phyloP scores from a whole-genome alignment of 2,888 invertebrate genomes.

The Trilocha varians region DNA sequence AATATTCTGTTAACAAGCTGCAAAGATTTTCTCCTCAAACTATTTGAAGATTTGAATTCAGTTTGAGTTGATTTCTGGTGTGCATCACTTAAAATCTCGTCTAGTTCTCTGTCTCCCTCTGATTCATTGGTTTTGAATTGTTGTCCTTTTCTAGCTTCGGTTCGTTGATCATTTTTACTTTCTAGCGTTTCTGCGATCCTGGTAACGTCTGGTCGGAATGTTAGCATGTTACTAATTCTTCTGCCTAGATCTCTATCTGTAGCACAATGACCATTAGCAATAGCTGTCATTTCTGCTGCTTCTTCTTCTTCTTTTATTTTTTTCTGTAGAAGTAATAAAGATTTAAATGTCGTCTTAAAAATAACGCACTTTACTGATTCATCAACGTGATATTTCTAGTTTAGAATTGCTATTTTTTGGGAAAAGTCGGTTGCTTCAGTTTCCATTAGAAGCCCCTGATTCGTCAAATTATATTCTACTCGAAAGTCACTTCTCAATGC shows the following conservation, averaged over 20 bases:
- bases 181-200: constrained; percentile 36
- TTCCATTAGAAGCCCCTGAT: too few species aligned
- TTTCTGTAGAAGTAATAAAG: constrained; percentile 34
- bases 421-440: too few species aligned
- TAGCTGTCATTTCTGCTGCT: constrained; percentile 28
- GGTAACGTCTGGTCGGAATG: constrained; percentile 44
- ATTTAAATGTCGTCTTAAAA: background rate
- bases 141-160: too few species aligned
- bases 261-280: constrained; percentile 33
- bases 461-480: too few species aligned
- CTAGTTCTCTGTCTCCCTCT: constrained; percentile 17
- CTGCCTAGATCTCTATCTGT: constrained; percentile 38
- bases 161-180: constrained; percentile 34
- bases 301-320: constrained; percentile 47
- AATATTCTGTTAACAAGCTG: constrained; percentile 50
- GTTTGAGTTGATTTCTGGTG: constrained; percentile 44
- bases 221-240: constrained; percentile 53
- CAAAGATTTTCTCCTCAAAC: constrained; percentile 50
- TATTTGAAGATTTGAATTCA: constrained; percentile 40
- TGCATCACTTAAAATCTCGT: too few species aligned
- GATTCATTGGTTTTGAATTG: constrained; percentile 26
- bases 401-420: too few species aligned
- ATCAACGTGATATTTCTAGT: too few species aligned
- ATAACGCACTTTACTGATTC: too few species aligned
- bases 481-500: too few species aligned